phyloP scores from a whole-genome alignment of 2,888 invertebrate species.

The Acleris laterana region DNA sequence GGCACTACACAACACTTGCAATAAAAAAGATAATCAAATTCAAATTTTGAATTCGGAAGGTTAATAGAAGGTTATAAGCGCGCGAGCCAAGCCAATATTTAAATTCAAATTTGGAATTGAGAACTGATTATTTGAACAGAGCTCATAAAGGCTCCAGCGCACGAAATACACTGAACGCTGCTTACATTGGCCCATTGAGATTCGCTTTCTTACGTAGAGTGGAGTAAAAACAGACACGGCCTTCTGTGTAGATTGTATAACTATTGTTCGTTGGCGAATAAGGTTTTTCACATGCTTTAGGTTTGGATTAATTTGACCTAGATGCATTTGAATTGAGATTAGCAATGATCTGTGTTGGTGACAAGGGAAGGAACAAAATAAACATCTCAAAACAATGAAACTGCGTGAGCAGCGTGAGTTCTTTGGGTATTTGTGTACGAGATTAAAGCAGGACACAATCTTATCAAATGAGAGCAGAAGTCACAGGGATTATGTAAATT shows the following conservation, averaged over 20 bases:
- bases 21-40: background rate
- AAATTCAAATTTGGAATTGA: slow-evolving; percentile 40
- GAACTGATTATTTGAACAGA: slow-evolving; percentile 56
- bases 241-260: slow-evolving; percentile 37
- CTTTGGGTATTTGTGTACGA: background rate
- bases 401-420: background rate
- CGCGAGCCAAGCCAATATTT: slow-evolving; percentile 23
- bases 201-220: slow-evolving; percentile 76
- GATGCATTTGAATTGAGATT: slow-evolving; percentile 26
- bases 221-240: slow-evolving; percentile 68
- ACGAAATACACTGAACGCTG: slow-evolving; percentile 73
- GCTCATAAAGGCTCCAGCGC: slow-evolving; percentile 73
- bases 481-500: background rate
- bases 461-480: background rate
- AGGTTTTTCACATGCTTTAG: slow-evolving; percentile 33
- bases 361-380: slow-evolving; percentile 11
- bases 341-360: slow-evolving; percentile 11
- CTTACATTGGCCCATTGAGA: slow-evolving; percentile 73
- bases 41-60: slow-evolving; percentile 24
- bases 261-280: slow-evolving; percentile 28
- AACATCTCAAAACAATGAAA: slow-evolving; percentile 17
- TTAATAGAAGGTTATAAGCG: slow-evolving; percentile 1
- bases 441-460: background rate
- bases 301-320: slow-evolving; percentile 30
- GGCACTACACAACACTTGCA: slow-evolving; percentile 27